Base-by-base conservation (phyloP, 2,113 vertebrate species). In the Chaetops frenatus region DNA sequence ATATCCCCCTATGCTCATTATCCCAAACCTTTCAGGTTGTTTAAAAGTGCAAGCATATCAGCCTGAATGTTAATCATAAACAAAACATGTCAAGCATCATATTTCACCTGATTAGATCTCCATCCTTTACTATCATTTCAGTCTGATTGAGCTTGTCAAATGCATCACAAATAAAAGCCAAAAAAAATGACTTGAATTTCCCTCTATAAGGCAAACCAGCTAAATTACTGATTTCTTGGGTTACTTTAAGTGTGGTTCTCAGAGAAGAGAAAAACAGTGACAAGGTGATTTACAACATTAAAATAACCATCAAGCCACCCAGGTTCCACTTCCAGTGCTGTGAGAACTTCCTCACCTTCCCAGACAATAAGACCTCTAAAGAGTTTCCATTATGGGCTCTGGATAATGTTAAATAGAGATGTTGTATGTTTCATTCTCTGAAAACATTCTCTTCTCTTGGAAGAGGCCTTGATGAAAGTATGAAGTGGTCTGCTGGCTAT, bases 11-110 rank as follows among this genome's bases (percentile, higher is more conserved):
- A 60, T 24, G 28, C 27, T 93, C 21, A 71, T 85, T 83, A 90
- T 84, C 38, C 27, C 35, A 92, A 88, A 67, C 47, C 78, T 87
- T 94, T 58, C 61, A 62, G 42, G 35, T 85, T 89, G 45, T 66
- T 94, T 91, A 70, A 58, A 94, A 92, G 33, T 78, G 48, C 27
- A 94, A 93, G 17, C 81, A 86, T 72, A 90, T 54, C 53, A 94
- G 5, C 22, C 62, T 64, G 77, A 89, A 69, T 38, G 40, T 66
- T 85, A 91, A 67, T 81, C 53, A 76, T 60, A 92, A 71, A 60
- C 18, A 94, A 83, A 89, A 61, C 2, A 15, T 9, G 21, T 25
- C 38, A 79, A 70, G 29, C 0, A 0, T 38, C 64, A n/a, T 70
- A 64, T 86, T 87, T 90, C 84, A 85, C 31, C 47, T 57, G 47